Evolutionary conservation across 1,140 invertebrate species (phyloP).

Genomic region (Eufriesea mexicana): DNA sequence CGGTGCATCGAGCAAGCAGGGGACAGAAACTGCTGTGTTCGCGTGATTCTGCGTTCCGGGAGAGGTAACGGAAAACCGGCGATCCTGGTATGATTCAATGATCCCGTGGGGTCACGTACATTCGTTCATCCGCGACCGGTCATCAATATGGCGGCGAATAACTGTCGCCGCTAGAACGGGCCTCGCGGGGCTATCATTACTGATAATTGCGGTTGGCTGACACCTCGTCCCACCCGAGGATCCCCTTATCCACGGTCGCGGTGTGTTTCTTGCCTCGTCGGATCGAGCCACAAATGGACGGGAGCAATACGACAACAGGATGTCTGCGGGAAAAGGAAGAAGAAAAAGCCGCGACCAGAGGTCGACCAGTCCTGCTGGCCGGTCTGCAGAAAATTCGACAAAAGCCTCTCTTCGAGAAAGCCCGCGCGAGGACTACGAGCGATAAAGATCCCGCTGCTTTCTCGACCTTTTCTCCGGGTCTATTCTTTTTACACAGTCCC

Average conservation of each 20-base stretch:
- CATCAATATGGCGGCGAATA: slow-evolving; percentile 51
- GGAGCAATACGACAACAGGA: slow-evolving; percentile 56
- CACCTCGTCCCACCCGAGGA: slow-evolving; percentile 48
- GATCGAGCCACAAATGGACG: slow-evolving; percentile 30
- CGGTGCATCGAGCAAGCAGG: too few species aligned
- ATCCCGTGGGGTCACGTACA: slow-evolving; percentile 57
- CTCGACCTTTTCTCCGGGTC: background rate
- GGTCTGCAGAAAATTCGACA: slow-evolving; percentile 48
- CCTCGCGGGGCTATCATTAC: slow-evolving; percentile 56
- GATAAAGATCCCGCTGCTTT: slow-evolving; percentile 22
- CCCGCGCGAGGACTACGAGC: background rate
- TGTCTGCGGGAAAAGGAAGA: slow-evolving; percentile 44
- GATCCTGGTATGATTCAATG: slow-evolving; percentile 51
- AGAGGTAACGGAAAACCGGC: slow-evolving; percentile 38
- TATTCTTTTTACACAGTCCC: background rate
- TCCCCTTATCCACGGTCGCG: slow-evolving; percentile 15
- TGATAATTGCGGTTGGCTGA: slow-evolving; percentile 62
- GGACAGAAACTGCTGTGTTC: background rate
- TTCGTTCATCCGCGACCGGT: slow-evolving; percentile 59
- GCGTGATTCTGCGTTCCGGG: slow-evolving; percentile 8
- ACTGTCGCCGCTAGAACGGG: slow-evolving; percentile 51
- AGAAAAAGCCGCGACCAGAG: slow-evolving; percentile 9
- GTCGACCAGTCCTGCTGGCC: slow-evolving; percentile 36
- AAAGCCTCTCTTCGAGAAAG: slow-evolving; percentile 1
- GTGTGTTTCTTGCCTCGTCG: background rate